Percentiles rank a stretch among this genome's conserved stretches.
Conservation (phyloP, 2,113 vertebrate species). For the Neotoma lepida region DNA sequence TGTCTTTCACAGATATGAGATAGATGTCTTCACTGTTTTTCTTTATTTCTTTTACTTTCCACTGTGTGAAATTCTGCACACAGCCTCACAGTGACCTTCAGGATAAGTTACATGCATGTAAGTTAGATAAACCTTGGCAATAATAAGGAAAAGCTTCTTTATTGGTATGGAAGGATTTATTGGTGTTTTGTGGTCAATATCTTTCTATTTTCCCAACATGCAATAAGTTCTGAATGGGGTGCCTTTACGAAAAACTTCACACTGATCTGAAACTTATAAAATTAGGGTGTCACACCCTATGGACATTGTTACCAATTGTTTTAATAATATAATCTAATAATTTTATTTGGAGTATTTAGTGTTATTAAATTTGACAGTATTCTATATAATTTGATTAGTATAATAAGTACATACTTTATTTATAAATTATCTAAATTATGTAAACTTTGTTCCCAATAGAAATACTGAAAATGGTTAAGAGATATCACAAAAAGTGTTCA, state of each 20-base stretch:
- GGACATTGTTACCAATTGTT: neutral
- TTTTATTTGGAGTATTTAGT: neutral
- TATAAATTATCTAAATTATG: constrained; percentile 30
- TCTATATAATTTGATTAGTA: neutral
- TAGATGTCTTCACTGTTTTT: neutral
- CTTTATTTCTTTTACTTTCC: neutral
- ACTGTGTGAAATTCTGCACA: neutral
- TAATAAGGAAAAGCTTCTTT: neutral
- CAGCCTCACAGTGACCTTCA: neutral
- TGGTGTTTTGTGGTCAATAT: neutral
- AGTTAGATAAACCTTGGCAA: neutral
- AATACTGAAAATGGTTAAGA: neutral
- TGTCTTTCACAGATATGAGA: neutral
- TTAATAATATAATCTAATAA: neutral
- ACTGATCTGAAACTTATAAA: neutral
- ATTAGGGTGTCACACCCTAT: neutral
- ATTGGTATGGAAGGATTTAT: neutral
- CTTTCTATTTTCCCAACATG: neutral
- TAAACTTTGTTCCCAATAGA: neutral
- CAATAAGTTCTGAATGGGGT: neutral
- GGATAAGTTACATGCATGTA: neutral
- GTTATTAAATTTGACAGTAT: neutral
- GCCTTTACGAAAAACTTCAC: neutral
- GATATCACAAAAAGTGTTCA: neutral
- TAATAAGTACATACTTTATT: neutral